A percentile compares a stretch with the other conserved stretches of the same genome.
phyloP scores from a whole-genome alignment of 2,113 vertebrate genomes.

The Charina bottae region DNA sequence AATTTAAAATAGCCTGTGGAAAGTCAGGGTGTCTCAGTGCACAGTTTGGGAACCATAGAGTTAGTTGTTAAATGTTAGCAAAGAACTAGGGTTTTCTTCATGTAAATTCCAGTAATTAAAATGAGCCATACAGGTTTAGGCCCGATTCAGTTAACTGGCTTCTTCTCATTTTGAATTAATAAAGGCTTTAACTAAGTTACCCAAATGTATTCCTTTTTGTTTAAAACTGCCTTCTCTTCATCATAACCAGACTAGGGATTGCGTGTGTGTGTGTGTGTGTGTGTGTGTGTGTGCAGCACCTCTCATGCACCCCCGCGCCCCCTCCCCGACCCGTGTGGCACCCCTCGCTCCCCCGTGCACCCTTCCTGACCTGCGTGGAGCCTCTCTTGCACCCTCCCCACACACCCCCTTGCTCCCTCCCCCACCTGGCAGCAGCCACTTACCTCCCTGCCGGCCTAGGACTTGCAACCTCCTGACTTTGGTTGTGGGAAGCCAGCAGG shows the following conservation, averaged over 20 bases:
- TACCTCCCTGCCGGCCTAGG: too few relatives aligned
- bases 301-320: too few relatives aligned
- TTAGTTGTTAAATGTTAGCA: neutral
- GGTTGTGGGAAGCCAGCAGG: too few relatives aligned
- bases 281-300: too few relatives aligned
- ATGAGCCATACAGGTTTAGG: neutral
- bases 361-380: too few relatives aligned
- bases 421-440: too few relatives aligned
- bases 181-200: neutral
- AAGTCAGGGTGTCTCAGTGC: neutral
- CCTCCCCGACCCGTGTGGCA: too few relatives aligned
- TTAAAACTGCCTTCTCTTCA: neutral
- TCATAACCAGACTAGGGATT: neutral
- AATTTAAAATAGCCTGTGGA: neutral
- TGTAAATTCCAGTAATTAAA: neutral
- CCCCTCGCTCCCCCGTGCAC: too few relatives aligned
- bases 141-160: neutral
- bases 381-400: too few relatives aligned
- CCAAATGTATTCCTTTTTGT: neutral
- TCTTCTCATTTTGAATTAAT: neutral
- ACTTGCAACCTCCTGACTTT: too few relatives aligned
- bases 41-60: neutral
- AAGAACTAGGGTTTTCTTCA: neutral
- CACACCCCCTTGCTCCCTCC: too few relatives aligned
- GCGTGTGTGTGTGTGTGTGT: too few relatives aligned